phyloP scores from a whole-genome alignment of 1,140 invertebrate genomes.

The Formica exsecta region DNA sequence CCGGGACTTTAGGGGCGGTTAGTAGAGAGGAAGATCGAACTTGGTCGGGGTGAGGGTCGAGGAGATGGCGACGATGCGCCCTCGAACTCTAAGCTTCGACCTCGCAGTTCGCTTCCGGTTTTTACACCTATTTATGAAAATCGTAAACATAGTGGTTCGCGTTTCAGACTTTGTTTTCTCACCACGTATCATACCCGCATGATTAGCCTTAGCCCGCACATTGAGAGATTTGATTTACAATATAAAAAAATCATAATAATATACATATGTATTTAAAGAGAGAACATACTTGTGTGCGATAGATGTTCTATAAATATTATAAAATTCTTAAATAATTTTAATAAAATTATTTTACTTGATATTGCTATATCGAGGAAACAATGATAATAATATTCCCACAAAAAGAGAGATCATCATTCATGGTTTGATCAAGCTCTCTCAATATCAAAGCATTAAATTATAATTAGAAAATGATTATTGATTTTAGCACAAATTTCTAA shows the following conservation, averaged over 20 bases:
- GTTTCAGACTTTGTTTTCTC: constrained; percentile 7
- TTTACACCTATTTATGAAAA: constrained; percentile 36
- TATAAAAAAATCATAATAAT: background rate
- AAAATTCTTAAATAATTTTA: background rate
- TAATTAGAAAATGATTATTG: background rate
- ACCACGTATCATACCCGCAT: background rate
- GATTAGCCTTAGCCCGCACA: background rate
- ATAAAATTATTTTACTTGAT: background rate
- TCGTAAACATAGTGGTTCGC: background rate
- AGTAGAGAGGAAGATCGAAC: constrained; percentile 69
- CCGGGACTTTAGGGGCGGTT: constrained; percentile 64
- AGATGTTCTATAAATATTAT: background rate
- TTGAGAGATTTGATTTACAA: background rate
- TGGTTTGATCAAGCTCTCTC: background rate
- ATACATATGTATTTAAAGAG: background rate
- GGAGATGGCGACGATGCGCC: constrained; percentile 50
- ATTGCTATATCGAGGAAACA: background rate
- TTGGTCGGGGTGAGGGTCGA: constrained; percentile 49
- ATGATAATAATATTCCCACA: background rate
- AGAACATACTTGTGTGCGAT: background rate
- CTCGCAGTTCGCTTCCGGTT: background rate
- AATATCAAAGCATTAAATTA: background rate
- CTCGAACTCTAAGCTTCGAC: constrained; percentile 40
- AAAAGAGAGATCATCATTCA: background rate
- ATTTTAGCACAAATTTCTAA: background rate